A percentile compares a stretch with the other conserved stretches of the same genome.
phyloP scores from a whole-genome alignment of 2,113 vertebrate species.

The Nicator chloris region DNA sequence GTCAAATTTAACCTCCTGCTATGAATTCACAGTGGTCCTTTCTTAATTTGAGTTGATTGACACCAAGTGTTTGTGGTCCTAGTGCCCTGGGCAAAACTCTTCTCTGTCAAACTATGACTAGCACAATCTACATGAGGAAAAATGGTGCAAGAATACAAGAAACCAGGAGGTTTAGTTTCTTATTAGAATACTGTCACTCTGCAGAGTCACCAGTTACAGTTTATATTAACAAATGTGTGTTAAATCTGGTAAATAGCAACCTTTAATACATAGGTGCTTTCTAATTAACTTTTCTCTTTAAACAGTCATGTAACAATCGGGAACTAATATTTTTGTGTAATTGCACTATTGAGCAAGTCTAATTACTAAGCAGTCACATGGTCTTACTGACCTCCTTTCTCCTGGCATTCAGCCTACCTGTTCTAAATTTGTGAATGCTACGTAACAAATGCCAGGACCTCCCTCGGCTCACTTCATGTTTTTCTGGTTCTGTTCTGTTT shows the following conservation, averaged over 20 bases:
- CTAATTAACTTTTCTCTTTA: slow-evolving; percentile 10
- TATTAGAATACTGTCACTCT: neutral
- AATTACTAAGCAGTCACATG: slow-evolving; percentile 53
- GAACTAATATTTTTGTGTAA: slow-evolving; percentile 50
- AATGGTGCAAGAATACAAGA: neutral
- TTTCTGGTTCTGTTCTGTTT: neutral
- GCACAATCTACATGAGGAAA: neutral
- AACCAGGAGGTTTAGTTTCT: neutral
- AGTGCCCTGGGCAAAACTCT: neutral
- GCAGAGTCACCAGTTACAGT: neutral
- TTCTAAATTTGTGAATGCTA: neutral
- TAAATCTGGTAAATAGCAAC: neutral
- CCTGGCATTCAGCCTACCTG: slow-evolving; percentile 46
- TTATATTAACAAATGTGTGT: neutral
- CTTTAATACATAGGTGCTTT: neutral
- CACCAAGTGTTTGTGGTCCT: neutral
- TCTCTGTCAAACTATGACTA: neutral
- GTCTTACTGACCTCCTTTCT: slow-evolving; percentile 65
- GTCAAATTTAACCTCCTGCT: neutral
- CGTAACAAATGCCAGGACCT: neutral
- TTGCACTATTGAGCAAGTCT: slow-evolving; percentile 38
- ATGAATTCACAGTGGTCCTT: neutral
- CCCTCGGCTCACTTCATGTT: neutral
- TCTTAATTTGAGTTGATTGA: neutral
- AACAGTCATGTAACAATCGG: slow-evolving; percentile 14